Percentiles rank a stretch among this genome's conserved stretches.
Evolutionary conservation across 2,888 invertebrate genomes (phyloP).

Genomic region (Polyommatus icarus): DNA sequence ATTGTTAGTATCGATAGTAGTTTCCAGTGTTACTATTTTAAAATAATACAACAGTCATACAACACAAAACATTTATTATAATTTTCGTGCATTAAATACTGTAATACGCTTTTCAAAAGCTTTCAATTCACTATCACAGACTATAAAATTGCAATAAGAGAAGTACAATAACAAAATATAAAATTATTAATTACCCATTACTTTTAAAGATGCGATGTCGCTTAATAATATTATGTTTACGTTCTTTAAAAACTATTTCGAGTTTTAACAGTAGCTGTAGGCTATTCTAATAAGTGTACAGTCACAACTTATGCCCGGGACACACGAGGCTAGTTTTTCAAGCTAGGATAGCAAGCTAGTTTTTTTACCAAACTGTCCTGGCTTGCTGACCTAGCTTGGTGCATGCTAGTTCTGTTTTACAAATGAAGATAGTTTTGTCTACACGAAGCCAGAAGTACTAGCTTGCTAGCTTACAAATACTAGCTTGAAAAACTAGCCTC

Average conservation of each 20-base stretch:
- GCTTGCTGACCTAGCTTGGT: too few relatives aligned
- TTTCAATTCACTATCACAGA: constrained; percentile 73
- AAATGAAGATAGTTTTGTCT: too few relatives aligned
- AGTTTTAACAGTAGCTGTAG: not conserved
- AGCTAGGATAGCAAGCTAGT: too few relatives aligned
- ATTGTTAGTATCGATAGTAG: not conserved
- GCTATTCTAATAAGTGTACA: too few relatives aligned
- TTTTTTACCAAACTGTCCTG: too few relatives aligned
- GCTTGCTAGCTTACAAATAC: too few relatives aligned
- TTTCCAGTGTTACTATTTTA: constrained; percentile 30
- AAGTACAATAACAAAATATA: constrained; percentile 31
- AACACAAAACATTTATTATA: constrained; percentile 44
- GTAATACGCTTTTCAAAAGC: constrained; percentile 66
- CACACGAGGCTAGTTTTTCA: too few relatives aligned
- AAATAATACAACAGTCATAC: constrained; percentile 31
- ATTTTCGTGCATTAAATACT: constrained; percentile 66
- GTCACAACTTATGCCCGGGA: too few relatives aligned
- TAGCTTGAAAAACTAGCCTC: too few relatives aligned
- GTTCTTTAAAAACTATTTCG: too few relatives aligned
- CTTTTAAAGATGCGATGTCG: not conserved
- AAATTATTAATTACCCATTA: not conserved
- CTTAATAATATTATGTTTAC: not conserved
- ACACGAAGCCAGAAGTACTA: too few relatives aligned
- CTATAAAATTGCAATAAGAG: constrained; percentile 41
- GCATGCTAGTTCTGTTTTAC: too few relatives aligned